Evolutionary conservation across 1,140 invertebrate species (phyloP).

Genomic region (Scaptodrosophila lebanonensis): DNA sequence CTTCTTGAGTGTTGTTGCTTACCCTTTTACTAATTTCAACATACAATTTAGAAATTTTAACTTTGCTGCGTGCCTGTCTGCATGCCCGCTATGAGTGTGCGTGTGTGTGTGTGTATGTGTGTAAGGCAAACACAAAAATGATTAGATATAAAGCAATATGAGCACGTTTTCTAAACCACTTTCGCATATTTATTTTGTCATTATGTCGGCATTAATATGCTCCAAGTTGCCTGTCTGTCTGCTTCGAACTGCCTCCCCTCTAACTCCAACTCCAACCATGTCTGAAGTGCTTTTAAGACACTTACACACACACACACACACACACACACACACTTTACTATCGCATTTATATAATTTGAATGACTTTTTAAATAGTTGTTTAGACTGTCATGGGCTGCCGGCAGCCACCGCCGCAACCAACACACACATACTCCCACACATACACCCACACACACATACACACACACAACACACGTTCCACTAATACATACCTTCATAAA

Average conservation of each 20-base stretch:
- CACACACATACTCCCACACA: conserved; percentile 5
- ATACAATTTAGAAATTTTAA: conserved; percentile 51
- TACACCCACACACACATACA: conserved; percentile 10
- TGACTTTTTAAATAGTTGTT: conserved; percentile 77
- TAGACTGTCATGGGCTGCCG: too few relatives aligned
- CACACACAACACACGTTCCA: conserved; percentile 19
- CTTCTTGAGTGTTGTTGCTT: conserved; percentile 41
- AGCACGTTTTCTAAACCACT: conserved; percentile 73
- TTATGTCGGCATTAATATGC: conserved; percentile 76
- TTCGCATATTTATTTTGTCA: conserved; percentile 77
- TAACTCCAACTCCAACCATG: conserved; percentile 1
- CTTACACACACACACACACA: conserved; percentile 6
- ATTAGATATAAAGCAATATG: conserved; percentile 66
- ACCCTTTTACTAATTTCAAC: conserved; percentile 57
- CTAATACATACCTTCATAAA: too few relatives aligned
- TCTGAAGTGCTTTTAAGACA: conserved; percentile 34
- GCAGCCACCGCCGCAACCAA: neutral
- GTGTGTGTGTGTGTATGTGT: conserved; percentile 2
- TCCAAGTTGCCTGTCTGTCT: conserved; percentile 11
- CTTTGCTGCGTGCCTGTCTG: too few relatives aligned
- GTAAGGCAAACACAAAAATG: conserved; percentile 15
- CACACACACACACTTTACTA: conserved; percentile 6
- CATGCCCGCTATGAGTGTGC: too few relatives aligned
- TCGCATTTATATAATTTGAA: conserved; percentile 74
- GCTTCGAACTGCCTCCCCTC: neutral